A percentile compares a stretch with the other conserved stretches of the same genome.
phyloP scores from a whole-genome alignment of 2,113 vertebrate species.

The Amblyopsis rosae region DNA sequence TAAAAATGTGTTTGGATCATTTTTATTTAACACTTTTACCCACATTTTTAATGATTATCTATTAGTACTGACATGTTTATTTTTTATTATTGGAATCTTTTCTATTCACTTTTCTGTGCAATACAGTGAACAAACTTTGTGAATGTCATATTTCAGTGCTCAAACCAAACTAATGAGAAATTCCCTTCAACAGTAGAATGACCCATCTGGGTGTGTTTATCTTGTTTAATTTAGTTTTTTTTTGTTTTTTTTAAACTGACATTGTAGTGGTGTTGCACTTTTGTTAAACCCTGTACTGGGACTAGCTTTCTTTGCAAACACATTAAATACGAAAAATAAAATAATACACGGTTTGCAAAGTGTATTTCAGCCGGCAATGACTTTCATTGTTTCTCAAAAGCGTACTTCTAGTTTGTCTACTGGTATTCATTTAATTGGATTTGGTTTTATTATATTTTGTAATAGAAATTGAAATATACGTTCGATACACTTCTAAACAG shows the following conservation, averaged over 20 bases:
- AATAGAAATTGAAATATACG: too few species aligned
- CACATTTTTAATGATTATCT: slow-evolving; percentile 1
- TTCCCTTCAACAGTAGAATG: slow-evolving; percentile 17
- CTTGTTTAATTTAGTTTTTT: not conserved
- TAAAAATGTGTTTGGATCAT: not conserved
- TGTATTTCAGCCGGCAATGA: too few species aligned
- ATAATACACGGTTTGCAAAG: too few species aligned
- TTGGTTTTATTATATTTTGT: too few species aligned
- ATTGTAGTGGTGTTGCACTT: not conserved
- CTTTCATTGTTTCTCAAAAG: too few species aligned
- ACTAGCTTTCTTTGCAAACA: too few species aligned
- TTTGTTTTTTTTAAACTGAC: slow-evolving; percentile 23
- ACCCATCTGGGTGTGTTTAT: slow-evolving; percentile 18
- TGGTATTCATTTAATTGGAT: too few species aligned
- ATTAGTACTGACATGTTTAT: not conserved
- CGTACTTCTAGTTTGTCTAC: too few species aligned
- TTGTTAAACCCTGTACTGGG: too few species aligned
- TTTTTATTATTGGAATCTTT: slow-evolving; percentile 19
- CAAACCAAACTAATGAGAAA: slow-evolving; percentile 64
- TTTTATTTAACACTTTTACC: not conserved
- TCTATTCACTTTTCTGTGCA: slow-evolving; percentile 51
- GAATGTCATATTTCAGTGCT: slow-evolving; percentile 61
- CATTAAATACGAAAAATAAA: too few species aligned
- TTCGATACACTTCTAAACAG: too few species aligned
- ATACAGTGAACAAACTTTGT: slow-evolving; percentile 45